phyloP scores from a whole-genome alignment of 2,888 invertebrate species.

The Euclidia mi region DNA sequence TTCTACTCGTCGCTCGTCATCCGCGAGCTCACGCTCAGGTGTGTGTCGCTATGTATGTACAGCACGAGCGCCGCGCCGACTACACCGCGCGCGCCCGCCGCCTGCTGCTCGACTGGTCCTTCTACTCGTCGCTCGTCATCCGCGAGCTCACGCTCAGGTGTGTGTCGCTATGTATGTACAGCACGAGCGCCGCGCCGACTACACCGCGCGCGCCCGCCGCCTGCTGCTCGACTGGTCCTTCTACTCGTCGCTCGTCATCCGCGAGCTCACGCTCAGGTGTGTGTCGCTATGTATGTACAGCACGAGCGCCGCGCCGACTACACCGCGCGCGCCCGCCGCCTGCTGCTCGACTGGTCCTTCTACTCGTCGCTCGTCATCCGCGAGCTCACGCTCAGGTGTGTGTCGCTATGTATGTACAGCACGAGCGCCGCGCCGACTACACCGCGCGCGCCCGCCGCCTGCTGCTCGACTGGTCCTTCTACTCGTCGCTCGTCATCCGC shows the following conservation, averaged over 20 bases:
- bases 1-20: slow-evolving; percentile 99
- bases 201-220: slow-evolving; percentile 94
- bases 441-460: slow-evolving; percentile 83
- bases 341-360: slow-evolving; percentile 99
- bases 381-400: slow-evolving; percentile 95
- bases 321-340: slow-evolving; percentile 94
- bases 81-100: slow-evolving; percentile 95
- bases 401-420: slow-evolving; percentile 77
- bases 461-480: too few species aligned
- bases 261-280: slow-evolving; percentile 96
- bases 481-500: too few species aligned
- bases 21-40: slow-evolving; percentile 96
- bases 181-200: slow-evolving; percentile 94
- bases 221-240: slow-evolving; percentile 99
- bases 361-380: slow-evolving; percentile 99
- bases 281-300: slow-evolving; percentile 73
- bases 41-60: slow-evolving; percentile 61
- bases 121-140: slow-evolving; percentile 99
- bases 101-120: slow-evolving; percentile 99
- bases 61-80: slow-evolving; percentile 96
- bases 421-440: slow-evolving; percentile 95
- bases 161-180: slow-evolving; percentile 9
- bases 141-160: slow-evolving; percentile 96
- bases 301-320: slow-evolving; percentile 96
- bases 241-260: slow-evolving; percentile 99